These are phyloP conservation scores for Heliconius aoede DNA, from an alignment of 2,888 invertebrate species.

Conservation along the genomic window DNA sequence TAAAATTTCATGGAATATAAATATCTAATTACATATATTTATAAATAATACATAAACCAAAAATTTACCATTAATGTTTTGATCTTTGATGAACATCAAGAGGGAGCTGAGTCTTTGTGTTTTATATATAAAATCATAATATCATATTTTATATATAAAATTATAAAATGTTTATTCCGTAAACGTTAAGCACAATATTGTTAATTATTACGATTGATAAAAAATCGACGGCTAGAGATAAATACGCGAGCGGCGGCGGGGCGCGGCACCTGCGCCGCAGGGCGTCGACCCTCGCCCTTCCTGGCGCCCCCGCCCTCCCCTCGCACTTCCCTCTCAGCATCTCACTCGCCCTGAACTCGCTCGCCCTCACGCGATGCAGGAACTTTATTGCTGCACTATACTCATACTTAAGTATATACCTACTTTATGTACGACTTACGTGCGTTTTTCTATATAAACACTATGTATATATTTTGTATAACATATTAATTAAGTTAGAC, in stretches of 20 bases:
- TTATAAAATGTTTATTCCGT: neutral
- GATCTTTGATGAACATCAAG: too few relatives aligned
- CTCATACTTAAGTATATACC: neutral
- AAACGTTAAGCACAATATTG: neutral
- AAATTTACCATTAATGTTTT: too few relatives aligned
- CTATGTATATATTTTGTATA: too few relatives aligned
- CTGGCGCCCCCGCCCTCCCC: conserved; percentile 18
- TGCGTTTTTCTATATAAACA: neutral
- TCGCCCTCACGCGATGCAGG: conserved; percentile 38
- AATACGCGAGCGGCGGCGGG: conserved; percentile 27
- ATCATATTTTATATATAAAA: too few relatives aligned
- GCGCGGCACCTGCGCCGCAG: conserved; percentile 47
- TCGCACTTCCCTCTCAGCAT: conserved; percentile 17
- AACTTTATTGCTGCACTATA: conserved; percentile 28
- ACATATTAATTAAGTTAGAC: too few relatives aligned
- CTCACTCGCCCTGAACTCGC: conserved; percentile 28
- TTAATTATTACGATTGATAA: conserved; percentile 13
- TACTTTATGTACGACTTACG: neutral
- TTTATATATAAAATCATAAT: neutral
- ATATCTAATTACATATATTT: too few relatives aligned
- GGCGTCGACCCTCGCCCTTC: conserved; percentile 44
- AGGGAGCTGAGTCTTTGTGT: neutral
- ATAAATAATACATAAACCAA: too few relatives aligned
- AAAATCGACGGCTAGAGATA: conserved; percentile 3
- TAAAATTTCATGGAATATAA: too few relatives aligned